Evolutionary conservation across 2,888 invertebrate genomes (phyloP).

Genomic region (Clistopyga incitator): DNA sequence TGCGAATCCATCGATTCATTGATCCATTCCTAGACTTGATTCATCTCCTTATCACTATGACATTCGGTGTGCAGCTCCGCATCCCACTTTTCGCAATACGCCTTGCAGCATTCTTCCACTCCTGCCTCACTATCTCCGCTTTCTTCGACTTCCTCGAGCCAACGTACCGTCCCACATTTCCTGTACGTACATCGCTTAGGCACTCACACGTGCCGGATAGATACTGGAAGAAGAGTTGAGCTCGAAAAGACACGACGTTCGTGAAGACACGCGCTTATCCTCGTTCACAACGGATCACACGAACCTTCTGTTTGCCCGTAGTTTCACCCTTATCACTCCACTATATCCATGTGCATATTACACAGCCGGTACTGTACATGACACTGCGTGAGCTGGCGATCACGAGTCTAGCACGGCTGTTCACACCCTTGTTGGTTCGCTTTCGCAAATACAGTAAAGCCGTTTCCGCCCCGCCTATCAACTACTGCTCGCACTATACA

Average conservation of each 20-base stretch:
- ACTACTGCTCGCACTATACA: conserved; percentile 6
- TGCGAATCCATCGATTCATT: too few species aligned
- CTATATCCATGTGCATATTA: conserved; percentile 45
- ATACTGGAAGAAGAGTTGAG: conserved; percentile 11
- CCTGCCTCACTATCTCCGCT: neutral
- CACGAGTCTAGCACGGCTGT: conserved; percentile 54
- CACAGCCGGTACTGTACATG: conserved; percentile 29
- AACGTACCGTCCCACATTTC: conserved; percentile 8
- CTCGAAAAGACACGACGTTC: neutral
- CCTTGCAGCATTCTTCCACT: conserved; percentile 12
- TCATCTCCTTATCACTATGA: neutral
- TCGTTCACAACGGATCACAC: neutral
- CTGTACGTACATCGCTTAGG: conserved; percentile 1
- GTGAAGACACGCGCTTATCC: neutral
- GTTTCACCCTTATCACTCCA: conserved; percentile 34
- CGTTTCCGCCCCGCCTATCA: conserved; percentile 65
- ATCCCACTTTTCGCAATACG: neutral
- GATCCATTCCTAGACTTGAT: too few species aligned
- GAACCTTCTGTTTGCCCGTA: conserved; percentile 30
- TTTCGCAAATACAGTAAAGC: conserved; percentile 72
- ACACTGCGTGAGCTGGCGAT: conserved; percentile 61
- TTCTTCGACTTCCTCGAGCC: conserved; percentile 7
- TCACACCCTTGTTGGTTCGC: conserved; percentile 69
- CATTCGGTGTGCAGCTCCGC: neutral
- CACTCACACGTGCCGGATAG: conserved; percentile 22